Evolutionary conservation across 2,797 vertebrate species (phyloP).

Genomic region (Ctenopoma kingsleyae): DNA sequence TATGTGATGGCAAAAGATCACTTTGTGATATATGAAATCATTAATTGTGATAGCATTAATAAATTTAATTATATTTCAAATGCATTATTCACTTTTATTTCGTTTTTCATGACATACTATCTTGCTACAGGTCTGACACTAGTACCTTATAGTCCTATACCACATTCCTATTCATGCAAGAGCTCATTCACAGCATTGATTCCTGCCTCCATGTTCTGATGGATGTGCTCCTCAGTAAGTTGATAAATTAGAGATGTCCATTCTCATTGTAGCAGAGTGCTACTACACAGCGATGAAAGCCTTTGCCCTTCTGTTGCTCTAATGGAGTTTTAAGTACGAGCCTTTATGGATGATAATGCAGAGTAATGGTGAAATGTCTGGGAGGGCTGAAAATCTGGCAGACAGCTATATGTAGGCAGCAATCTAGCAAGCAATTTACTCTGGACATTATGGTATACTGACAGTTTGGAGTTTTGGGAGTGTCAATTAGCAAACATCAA

Average conservation of each 20-base stretch:
- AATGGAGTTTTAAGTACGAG: conserved; percentile 83
- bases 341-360: conserved; percentile 81
- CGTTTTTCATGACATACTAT: conserved; percentile 7
- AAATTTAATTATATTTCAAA: conserved; percentile 11
- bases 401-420: conserved; percentile 54
- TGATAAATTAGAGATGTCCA: conserved; percentile 74
- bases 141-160: conserved; percentile 37
- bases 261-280: conserved; percentile 77
- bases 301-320: conserved; percentile 64
- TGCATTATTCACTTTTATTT: conserved; percentile 16
- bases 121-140: conserved; percentile 25
- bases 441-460: conserved; percentile 57
- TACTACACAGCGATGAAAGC: conserved; percentile 78
- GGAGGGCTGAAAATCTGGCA: conserved; percentile 59
- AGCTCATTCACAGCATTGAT: conserved; percentile 62
- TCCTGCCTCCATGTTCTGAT: conserved; percentile 68
- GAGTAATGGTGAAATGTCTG: conserved; percentile 78
- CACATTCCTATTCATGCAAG: conserved; percentile 46
- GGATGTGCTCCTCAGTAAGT: conserved; percentile 58
- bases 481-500: conserved; percentile 79
- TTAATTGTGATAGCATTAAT: not conserved
- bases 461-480: conserved; percentile 56
- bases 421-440: conserved; percentile 63
- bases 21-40: conserved; percentile 12
- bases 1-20: not conserved